Base-by-base conservation (phyloP, 1,140 invertebrate genomes). In the Drosophila kohkoa region DNA sequence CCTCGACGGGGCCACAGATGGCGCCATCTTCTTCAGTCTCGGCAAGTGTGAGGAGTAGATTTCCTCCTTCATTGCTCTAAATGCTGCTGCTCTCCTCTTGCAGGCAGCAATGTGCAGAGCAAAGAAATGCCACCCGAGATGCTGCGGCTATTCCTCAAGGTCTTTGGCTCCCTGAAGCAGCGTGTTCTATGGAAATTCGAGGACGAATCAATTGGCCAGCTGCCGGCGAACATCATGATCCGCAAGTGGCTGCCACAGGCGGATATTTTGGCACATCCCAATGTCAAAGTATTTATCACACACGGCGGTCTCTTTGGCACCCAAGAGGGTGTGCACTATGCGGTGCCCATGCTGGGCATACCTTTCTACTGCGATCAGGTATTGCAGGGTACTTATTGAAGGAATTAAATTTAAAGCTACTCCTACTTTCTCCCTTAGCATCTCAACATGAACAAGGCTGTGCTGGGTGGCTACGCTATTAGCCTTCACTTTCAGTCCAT, bases 131-230 rank as follows among this genome's bases (percentile, higher is more conserved):
- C 93, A 0, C 48, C 46, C 10, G 67, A 92, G 8, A 94, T 93
- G 78, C 70, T 93, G 52, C 79, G 91, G 35, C 76, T 93, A 2
- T 93, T 95, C 73, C 75, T 94, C 54, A 85, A 93, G 54, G 94
- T 94, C 28, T 95, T 95, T 67, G 91, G 73, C 16, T 77, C 77
- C 1, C 60, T 95, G 8, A 93, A 93, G 8, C 94, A 95, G 73
- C 93, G 93, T 58, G 93, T 95, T 1, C 63, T 96, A 7, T 95
- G 95, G 95, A 96, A 96, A 83, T 94, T 94, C 79, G 95, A 95
- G 76, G 93, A 94, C 35, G 93, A 93, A 4, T 92, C 81, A 1
- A 86, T 95, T 64, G 81, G 87, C 1, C 88, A 91, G 70, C 89
- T 92, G 51, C 94, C 94, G 0, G 66, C 93, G 2, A 95, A 96